A percentile compares a stretch with the other conserved stretches of the same genome.
Evolutionary conservation across 2,113 vertebrate species (phyloP).

Genomic region (Ursus arctos): DNA sequence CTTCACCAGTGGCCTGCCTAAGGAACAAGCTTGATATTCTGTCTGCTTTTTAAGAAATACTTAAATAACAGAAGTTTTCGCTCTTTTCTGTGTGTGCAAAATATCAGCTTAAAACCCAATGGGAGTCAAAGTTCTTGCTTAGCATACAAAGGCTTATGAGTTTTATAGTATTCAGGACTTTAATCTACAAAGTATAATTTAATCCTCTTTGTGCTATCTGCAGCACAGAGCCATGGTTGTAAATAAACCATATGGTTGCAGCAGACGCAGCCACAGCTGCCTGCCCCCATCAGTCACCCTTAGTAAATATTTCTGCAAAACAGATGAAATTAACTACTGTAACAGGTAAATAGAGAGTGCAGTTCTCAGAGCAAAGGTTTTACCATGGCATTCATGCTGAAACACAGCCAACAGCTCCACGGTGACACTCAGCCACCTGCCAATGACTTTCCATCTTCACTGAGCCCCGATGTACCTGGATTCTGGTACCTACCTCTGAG

Average conservation of each 20-base stretch:
- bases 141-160: conserved; percentile 86
- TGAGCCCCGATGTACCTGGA: background rate
- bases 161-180: conserved; percentile 85
- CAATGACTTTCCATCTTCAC: conserved; percentile 41
- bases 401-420: conserved; percentile 71
- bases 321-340: conserved; percentile 71
- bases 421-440: conserved; percentile 78
- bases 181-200: conserved; percentile 87
- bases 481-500: background rate
- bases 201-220: conserved; percentile 87
- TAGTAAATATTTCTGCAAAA: conserved; percentile 81
- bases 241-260: conserved; percentile 82
- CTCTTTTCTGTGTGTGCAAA: conserved; percentile 71
- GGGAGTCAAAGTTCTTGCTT: conserved; percentile 86
- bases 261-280: conserved; percentile 74
- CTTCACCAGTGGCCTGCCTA: conserved; percentile 32
- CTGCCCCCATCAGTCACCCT: conserved; percentile 78
- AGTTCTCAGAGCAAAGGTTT: conserved; percentile 48
- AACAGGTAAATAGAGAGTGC: conserved; percentile 6
- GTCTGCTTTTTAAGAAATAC: conserved; percentile 67
- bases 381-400: conserved; percentile 48
- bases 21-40: conserved; percentile 72
- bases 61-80: conserved; percentile 74
- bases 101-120: conserved; percentile 69
- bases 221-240: conserved; percentile 75